Base-by-base conservation (phyloP, 1,140 invertebrate genomes). In the Aphis gossypii region DNA sequence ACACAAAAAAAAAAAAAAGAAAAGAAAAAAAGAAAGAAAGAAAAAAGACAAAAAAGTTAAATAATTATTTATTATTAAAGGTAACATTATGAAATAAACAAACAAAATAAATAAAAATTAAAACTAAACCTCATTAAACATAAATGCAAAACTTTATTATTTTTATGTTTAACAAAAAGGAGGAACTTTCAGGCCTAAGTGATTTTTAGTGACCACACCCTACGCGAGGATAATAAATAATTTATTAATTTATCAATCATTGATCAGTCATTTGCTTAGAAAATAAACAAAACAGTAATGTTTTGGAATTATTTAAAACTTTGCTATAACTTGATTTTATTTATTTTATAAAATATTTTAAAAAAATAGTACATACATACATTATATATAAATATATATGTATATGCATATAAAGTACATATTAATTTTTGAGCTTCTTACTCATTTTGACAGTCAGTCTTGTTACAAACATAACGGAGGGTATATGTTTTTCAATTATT, bases 51-150 rank as follows among this genome's bases (percentile, higher is more conserved):
- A 41, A 90, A 44, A 68, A 56, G 14, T 68, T 44, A 90, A 89
- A 90, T n/a, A 20, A 60, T 68, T 5, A 44, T 30, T 30, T 51
- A 21, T 90, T 90, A 41, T 90, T n/a, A 56, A 93, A 93, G 92
- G 92, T 93, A 93, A 93, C 92, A 56, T 54, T 56, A 93, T 41
- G 14, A 41, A 44, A 92, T 84, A 92, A 84, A 93, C 11, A 93
- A 93, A 86, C 23, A 84, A 51, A 93, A 93, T 93, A 93, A 92
- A 92, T 92, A 44, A 56, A 56, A 51, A 93, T 35, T 84, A 54
- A 93, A 86, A 93, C 92, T 93, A 84, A 92, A 93, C 48, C 76
- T 48, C 92, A 93, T 93, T 93, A 93, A 93, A 93, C 48, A 93
- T 51, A 93, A 93, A 93, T 93, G 82, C 76, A 92, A 46, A 89